Base-by-base conservation (phyloP, 2,888 invertebrate species). In the Unio pictorum region DNA sequence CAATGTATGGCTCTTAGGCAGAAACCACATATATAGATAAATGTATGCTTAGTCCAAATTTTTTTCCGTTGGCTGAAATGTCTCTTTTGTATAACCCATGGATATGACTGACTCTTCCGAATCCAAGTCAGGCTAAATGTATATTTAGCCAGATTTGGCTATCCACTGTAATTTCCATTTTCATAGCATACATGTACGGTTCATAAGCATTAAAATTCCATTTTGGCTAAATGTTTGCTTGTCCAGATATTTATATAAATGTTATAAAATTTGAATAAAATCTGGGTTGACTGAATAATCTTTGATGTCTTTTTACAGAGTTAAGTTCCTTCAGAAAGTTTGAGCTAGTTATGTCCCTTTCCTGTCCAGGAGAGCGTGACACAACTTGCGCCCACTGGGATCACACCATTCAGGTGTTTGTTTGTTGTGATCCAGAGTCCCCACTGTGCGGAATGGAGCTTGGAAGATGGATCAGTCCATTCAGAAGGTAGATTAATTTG, bases 401-500 rank as follows among this genome's bases (percentile, higher is more conserved):
- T 64, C 81, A 80, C 62, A 82, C 80, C 5, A 72, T 84, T 15
- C 79, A 80, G 54, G 66, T 84, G 66, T 80, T 72, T 76, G 80
- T 84, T 15, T 84, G 84, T 72, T 84, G 84, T 74, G 67, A 79
- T 60, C 28, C 20, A 2, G 61, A 55, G 11, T 78, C 82, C 2
- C 73, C 77, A 3, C 68, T 80, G 4, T 84, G 84, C 73, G 79
- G 76, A 23, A 74, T 78, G 76, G 84, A 84, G 61, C 75, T 84
- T 4, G 84, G 84, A 30, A 74, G 84, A 57, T 84, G 84, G 84
- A 84, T 84, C 56, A 79, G 76, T 55, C 77, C 84, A 58, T 84
- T 84, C 66, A 73, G 84, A 69, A 76, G 84, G 84, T 84, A 65
- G 17, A 45, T 45, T 15, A 45, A 3, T 11, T 45, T 45, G 15